Percentiles rank a stretch among this genome's conserved stretches.
These are phyloP conservation scores for Condylura cristata DNA, from an alignment of 2,113 vertebrate genomes.

Conservation along the genomic window DNA sequence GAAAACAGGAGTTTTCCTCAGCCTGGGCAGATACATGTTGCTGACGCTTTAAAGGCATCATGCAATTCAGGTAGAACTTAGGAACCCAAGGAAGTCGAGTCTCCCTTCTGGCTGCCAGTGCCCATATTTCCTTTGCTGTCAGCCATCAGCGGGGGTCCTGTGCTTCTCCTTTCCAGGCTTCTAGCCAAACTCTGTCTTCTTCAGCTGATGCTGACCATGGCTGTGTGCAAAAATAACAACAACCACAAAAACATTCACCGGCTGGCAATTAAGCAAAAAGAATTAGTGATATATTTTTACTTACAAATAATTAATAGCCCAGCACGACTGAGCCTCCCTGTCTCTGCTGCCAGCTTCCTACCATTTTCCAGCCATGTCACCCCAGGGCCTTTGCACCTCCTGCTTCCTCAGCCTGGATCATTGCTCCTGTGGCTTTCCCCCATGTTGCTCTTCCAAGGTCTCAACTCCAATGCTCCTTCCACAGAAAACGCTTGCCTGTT, in stretches of 20 bases:
- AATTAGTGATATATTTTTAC: neutral
- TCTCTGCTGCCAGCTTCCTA: fast-evolving
- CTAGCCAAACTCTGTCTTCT: neutral
- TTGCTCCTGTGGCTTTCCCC: neutral
- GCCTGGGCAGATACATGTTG: neutral
- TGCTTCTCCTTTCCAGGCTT: neutral
- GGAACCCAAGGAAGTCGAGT: neutral
- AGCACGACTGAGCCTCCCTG: neutral
- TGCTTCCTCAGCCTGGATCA: neutral
- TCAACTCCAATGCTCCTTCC: neutral
- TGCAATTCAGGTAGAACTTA: no score
- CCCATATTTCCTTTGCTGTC: neutral
- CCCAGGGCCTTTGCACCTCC: neutral
- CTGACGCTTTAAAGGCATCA: neutral
- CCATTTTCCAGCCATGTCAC: neutral
- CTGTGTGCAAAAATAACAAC: neutral
- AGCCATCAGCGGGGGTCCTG: fast-evolving
- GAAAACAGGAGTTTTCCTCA: neutral
- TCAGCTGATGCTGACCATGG: neutral
- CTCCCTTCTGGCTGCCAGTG: neutral
- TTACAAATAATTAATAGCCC: neutral
- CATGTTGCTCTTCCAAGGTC: neutral
- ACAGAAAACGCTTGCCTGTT: neutral
- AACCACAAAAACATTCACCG: neutral
- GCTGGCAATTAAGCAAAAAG: neutral